phyloP scores from a whole-genome alignment of 1,140 invertebrate genomes.

The Archegozetes longisetosus region DNA sequence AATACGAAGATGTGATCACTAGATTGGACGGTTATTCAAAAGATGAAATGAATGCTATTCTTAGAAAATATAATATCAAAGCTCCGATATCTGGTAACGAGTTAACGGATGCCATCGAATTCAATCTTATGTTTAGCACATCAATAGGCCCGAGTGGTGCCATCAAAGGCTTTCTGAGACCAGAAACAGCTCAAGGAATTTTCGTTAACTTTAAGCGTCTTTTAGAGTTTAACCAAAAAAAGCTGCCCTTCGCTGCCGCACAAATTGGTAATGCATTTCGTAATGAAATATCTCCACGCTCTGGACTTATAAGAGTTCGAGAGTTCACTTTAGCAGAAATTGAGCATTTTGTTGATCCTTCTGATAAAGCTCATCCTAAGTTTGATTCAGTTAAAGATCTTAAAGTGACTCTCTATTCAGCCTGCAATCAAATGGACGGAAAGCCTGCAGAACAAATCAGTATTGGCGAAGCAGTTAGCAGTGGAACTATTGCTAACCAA shows the following conservation, averaged over 20 bases:
- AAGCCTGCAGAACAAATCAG: conserved; percentile 49
- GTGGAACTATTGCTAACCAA: conserved; percentile 80
- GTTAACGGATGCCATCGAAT: conserved; percentile 82
- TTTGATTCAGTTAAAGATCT: conserved; percentile 61
- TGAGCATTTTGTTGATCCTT: conserved; percentile 95
- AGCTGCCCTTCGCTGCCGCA: conserved; percentile 91
- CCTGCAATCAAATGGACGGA: conserved; percentile 82
- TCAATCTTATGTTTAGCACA: conserved; percentile 97
- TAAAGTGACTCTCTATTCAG: conserved; percentile 68
- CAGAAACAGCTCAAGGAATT: conserved; percentile 98
- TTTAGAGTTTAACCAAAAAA: conserved; percentile 91
- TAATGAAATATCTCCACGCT: conserved; percentile 97
- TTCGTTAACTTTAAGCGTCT: conserved; percentile 98
- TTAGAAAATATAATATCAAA: conserved; percentile 79
- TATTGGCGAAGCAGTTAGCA: conserved; percentile 59
- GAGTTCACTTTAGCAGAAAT: conserved; percentile 99
- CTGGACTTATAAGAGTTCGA: conserved; percentile 78
- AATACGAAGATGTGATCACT: conserved; percentile 61
- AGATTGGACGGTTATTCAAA: conserved; percentile 75
- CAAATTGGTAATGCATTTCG: conserved; percentile 95
- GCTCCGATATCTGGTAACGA: conserved; percentile 88
- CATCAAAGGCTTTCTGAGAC: conserved; percentile 81
- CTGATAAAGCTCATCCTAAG: conserved; percentile 73
- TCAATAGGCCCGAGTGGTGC: conserved; percentile 89
- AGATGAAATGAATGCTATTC: conserved; percentile 64